Conservation (phyloP, 2,797 vertebrate species). For the Danio choprae region DNA sequence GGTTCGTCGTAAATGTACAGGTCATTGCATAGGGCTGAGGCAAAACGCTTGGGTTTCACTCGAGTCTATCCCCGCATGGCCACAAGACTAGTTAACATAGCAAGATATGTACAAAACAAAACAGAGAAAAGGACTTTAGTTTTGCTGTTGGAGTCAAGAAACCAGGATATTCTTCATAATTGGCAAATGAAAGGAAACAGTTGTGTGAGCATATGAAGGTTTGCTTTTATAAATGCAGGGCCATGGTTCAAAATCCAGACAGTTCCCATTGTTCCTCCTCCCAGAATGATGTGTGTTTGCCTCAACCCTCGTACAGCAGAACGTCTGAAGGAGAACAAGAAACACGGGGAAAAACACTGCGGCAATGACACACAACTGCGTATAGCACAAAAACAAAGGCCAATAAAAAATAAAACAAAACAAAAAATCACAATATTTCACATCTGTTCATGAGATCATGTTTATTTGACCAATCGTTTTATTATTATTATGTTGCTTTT, state of each 20-base stretch:
- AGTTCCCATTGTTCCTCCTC: neutral
- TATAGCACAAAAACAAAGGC: slow-evolving; percentile 56
- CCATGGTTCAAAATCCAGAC: slow-evolving; percentile 17
- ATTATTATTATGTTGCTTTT: slow-evolving; percentile 71
- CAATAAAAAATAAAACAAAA: neutral
- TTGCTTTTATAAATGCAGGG: slow-evolving; percentile 31
- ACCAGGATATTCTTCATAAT: slow-evolving; percentile 61
- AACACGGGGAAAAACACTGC: slow-evolving; percentile 77
- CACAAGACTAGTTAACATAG: slow-evolving; percentile 4
- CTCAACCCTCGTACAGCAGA: slow-evolving; percentile 81
- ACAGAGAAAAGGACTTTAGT: slow-evolving; percentile 25
- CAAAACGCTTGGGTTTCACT: slow-evolving; percentile 63
- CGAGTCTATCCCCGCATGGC: slow-evolving; percentile 33
- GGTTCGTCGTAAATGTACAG: slow-evolving; percentile 71
- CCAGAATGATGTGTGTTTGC: slow-evolving; percentile 63
- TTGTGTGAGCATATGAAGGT: slow-evolving; percentile 1
- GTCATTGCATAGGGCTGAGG: slow-evolving; percentile 78
- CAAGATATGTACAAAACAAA: neutral
- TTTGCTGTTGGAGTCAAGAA: slow-evolving; percentile 12
- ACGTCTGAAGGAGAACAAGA: slow-evolving; percentile 76
- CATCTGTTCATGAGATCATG: slow-evolving; percentile 51
- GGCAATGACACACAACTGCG: slow-evolving; percentile 75
- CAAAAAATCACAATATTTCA: slow-evolving; percentile 60
- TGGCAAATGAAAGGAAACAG: slow-evolving; percentile 68
- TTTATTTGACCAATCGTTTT: slow-evolving; percentile 58